These are phyloP conservation scores for Nematostella vectensis DNA, from an alignment of 92 coral and sea anemone species.

Conservation along the genomic window DNA sequence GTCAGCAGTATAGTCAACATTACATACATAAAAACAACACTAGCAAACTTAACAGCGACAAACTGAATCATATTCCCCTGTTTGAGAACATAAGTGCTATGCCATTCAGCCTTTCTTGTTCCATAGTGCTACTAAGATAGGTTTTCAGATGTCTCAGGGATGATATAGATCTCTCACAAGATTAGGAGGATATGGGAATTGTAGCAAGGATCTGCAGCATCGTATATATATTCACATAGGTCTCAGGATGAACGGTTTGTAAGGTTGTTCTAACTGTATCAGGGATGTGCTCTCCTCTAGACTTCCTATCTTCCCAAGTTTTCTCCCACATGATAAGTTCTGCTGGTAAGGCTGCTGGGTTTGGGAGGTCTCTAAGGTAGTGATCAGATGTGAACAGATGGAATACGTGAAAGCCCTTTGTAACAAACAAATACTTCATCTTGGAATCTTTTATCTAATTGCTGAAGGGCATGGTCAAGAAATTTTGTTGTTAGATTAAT, in stretches of 20 bases:
- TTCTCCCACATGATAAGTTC: conserved; percentile 47
- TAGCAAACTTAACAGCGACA: too few species aligned
- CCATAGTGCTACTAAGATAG: conserved; percentile 48
- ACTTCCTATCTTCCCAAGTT: conserved; percentile 24
- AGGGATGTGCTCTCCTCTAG: conserved; percentile 37
- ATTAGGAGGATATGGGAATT: conserved; percentile 44
- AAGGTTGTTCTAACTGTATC: conserved; percentile 44
- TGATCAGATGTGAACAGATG: conserved; percentile 30
- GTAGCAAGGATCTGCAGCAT: conserved; percentile 52
- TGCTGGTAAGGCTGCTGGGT: conserved; percentile 43
- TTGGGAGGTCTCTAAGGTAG: conserved; percentile 31
- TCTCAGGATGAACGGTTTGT: conserved; percentile 38
- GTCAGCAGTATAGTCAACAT: too few species aligned
- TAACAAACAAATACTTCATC: conserved; percentile 37
- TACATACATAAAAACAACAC: too few species aligned
- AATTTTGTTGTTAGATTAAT: conserved; percentile 48
- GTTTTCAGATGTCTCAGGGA: conserved; percentile 37
- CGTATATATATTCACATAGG: conserved; percentile 34
- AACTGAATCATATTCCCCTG: too few species aligned
- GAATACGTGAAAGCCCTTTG: conserved; percentile 33
- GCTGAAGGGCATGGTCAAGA: conserved; percentile 47
- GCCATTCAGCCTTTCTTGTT: conserved; percentile 44
- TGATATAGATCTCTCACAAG: conserved; percentile 40
- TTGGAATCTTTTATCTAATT: conserved; percentile 42
- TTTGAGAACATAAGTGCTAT: conserved; percentile 52